Base-by-base conservation (phyloP, 2,888 invertebrate genomes). In the Drosophila infuscata region DNA sequence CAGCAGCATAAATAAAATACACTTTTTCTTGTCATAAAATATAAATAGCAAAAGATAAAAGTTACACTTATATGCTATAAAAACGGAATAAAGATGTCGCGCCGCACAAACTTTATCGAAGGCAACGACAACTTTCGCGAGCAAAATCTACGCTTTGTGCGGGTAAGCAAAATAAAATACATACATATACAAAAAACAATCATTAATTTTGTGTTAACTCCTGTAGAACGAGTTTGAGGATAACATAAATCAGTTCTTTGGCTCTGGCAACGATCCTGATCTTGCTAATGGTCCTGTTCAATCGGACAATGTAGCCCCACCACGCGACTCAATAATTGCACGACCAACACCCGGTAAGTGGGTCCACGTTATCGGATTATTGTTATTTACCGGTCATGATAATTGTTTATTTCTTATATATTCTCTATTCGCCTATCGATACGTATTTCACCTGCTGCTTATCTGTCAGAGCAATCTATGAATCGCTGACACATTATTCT, bases 291-390 rank as follows among this genome's bases (percentile, higher is more conserved):
- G 57, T 38, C 41, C 43, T 0, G 60, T 30, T 3, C 53, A 58
- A 12, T 12, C 59, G 0, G 58, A 36, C n/a, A 54, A 61, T 8
- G 72, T 64, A 49, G 52, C 76, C 0, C 91, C 91, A 32, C 92
- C 91, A 60, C 89, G 92, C 43, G 95, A 95, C 33, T 95, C 94
- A 3, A 95, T 95, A 91, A 93, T 95, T 67, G 94, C 96, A 3
- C 95, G 95, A 91, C 96, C 96, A 46, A 94, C 91, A 72, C 95
- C 96, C 92, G 96, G 96, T 96, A 94, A 93, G 83, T 79, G 54
- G 17, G 51, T 46, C 15, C 15, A 25, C 6, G n/a, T 29, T 53
- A 64, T 70, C 60, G 49, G 11, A 3, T 32, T 36, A 52, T 38
- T 57, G 33, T 52, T 71, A 9, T 41, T n/a, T 0, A 25, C 12